Conservation (phyloP, 2,797 vertebrate species). For the Syngnathus rostellatus region DNA sequence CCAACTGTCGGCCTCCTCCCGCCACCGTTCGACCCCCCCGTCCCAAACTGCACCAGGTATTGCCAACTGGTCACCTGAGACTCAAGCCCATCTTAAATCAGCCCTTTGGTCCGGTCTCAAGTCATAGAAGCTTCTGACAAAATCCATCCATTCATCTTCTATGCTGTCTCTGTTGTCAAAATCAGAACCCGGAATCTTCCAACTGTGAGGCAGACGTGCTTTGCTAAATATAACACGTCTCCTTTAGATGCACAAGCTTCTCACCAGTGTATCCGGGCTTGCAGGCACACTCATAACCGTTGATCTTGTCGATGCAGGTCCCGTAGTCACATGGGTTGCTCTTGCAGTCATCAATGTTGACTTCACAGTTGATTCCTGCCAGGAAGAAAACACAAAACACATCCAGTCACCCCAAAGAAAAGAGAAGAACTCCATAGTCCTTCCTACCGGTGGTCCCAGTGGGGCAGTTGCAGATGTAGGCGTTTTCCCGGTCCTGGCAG, state of each 20-base stretch:
- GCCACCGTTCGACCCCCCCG: conserved; percentile 10
- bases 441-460: conserved; percentile 83
- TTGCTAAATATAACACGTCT: not conserved
- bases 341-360: conserved; percentile 90
- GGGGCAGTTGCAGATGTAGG: conserved; percentile 83
- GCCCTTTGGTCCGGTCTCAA: not conserved
- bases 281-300: conserved; percentile 86
- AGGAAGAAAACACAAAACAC: conserved; percentile 3
- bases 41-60: not conserved
- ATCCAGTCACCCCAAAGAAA: not conserved
- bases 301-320: conserved; percentile 91
- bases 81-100: not conserved
- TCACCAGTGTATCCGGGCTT: conserved; percentile 88
- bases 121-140: not conserved
- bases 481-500: conserved; percentile 84
- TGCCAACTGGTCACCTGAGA: conserved; percentile 23
- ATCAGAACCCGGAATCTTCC: too few relatives aligned
- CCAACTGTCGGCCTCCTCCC: conserved; percentile 18
- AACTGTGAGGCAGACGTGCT: too few relatives aligned
- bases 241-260: conserved; percentile 10
- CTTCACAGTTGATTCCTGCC: conserved; percentile 86
- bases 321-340: conserved; percentile 86
- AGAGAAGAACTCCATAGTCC: not conserved
- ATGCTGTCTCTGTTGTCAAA: too few relatives aligned
- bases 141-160: too few relatives aligned